A percentile compares a stretch with the other conserved stretches of the same genome.
Conservation (phyloP, 2,113 vertebrate species). For the Polypterus bichir region DNA sequence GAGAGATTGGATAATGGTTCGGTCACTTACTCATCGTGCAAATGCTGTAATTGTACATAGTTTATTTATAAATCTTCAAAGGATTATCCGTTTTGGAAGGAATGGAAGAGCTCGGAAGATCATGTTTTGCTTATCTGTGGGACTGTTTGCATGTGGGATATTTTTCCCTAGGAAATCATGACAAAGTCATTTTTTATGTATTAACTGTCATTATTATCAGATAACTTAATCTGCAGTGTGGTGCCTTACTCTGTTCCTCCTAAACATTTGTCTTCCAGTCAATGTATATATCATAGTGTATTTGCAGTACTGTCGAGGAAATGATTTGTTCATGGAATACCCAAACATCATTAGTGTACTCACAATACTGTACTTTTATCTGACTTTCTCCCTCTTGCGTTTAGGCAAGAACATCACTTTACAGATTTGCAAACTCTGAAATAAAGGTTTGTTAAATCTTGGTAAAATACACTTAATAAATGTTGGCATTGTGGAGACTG, state of each 20-base stretch:
- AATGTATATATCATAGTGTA: conserved; percentile 39
- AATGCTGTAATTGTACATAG: no score
- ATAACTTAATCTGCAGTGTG: conserved; percentile 62
- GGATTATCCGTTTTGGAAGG: no score
- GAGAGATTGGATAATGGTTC: no score
- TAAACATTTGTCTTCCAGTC: conserved; percentile 58
- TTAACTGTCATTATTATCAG: conserved; percentile 45
- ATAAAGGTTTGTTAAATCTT: background rate
- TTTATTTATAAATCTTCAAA: no score
- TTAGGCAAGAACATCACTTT: conserved; percentile 1
- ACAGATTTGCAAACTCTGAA: background rate
- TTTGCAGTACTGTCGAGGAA: conserved; percentile 2
- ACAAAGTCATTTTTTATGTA: background rate
- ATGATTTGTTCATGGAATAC: background rate
- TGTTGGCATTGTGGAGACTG: conserved; percentile 14
- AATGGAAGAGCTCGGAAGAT: no score
- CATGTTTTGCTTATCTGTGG: no score
- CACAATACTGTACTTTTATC: background rate
- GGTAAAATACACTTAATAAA: background rate
- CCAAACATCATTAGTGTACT: no score
- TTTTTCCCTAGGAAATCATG: no score
- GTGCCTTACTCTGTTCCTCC: conserved; percentile 72
- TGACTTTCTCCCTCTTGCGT: conserved; percentile 1
- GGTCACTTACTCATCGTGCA: no score
- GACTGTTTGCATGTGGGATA: no score